Evolutionary conservation across 1,140 invertebrate genomes (phyloP).

Genomic region (Oppia nitens): DNA sequence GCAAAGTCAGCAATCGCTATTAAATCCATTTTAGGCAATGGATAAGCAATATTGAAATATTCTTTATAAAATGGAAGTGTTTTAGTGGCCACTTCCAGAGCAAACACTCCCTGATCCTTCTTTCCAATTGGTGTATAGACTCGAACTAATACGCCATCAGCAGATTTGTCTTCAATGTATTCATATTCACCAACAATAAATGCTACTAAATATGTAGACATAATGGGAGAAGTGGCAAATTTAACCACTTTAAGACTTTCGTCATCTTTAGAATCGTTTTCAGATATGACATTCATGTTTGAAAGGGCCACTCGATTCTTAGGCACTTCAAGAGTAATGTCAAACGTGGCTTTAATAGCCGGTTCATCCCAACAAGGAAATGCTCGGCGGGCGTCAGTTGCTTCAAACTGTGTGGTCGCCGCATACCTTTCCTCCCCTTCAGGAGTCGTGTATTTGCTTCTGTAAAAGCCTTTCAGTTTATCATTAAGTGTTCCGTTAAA

Average conservation of each 20-base stretch:
- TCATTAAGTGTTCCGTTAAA: constrained; percentile 76
- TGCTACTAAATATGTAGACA: constrained; percentile 90
- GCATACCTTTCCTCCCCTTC: constrained; percentile 49
- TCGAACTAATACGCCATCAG: constrained; percentile 45
- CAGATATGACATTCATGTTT: constrained; percentile 52
- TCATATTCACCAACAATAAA: constrained; percentile 86
- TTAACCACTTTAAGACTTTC: constrained; percentile 40
- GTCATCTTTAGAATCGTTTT: constrained; percentile 28
- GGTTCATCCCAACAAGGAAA: constrained; percentile 98
- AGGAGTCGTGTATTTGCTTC: constrained; percentile 56
- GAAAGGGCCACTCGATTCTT: constrained; percentile 56
- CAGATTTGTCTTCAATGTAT: constrained; percentile 57
- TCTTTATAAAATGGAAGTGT: constrained; percentile 20
- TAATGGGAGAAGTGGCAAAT: constrained; percentile 73
- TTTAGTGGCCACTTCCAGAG: constrained; percentile 42
- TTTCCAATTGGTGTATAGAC: constrained; percentile 85
- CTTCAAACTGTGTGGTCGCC: constrained; percentile 77
- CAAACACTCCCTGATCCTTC: constrained; percentile 77
- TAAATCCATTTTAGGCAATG: constrained; percentile 84
- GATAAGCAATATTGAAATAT: constrained; percentile 56
- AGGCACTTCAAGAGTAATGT: constrained; percentile 65
- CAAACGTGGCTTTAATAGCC: constrained; percentile 82
- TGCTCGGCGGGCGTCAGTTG: constrained; percentile 76
- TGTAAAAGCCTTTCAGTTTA: constrained; percentile 85
- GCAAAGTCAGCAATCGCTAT: constrained; percentile 75